phyloP scores from a whole-genome alignment of 2,888 invertebrate species.

The Biston stratarius region DNA sequence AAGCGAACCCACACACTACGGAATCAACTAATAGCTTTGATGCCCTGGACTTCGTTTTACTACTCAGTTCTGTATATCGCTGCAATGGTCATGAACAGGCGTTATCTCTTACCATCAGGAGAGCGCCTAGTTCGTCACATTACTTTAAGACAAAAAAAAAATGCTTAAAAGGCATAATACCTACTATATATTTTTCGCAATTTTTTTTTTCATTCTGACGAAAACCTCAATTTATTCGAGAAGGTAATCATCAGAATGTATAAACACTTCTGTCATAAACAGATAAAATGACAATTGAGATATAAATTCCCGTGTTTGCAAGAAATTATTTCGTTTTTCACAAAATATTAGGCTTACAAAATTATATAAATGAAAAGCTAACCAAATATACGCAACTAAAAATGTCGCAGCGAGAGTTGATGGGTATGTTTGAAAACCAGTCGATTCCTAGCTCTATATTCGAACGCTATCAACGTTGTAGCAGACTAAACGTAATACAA shows the following conservation, averaged over 20 bases:
- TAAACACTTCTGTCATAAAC: neutral
- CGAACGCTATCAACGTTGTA: conserved; percentile 54
- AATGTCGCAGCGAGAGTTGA: neutral
- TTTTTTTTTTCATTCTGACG: neutral
- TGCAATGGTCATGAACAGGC: too few relatives aligned
- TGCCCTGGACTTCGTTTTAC: too few relatives aligned
- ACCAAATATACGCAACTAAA: neutral
- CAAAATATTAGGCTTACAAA: neutral
- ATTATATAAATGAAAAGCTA: neutral
- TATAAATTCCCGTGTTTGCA: neutral
- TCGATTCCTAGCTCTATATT: conserved; percentile 13
- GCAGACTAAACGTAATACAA: conserved; percentile 54
- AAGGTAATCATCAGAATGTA: too few relatives aligned
- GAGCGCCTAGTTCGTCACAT: too few relatives aligned
- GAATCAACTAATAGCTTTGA: too few relatives aligned
- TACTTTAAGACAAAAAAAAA: too few relatives aligned
- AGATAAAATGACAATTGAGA: conserved; percentile 1
- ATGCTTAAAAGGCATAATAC: too few relatives aligned
- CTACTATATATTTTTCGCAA: too few relatives aligned
- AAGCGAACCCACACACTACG: too few relatives aligned
- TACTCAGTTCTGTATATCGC: too few relatives aligned
- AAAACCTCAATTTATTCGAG: neutral
- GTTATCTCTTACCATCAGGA: too few relatives aligned
- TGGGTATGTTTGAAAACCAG: conserved; percentile 2
- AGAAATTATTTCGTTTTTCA: neutral